Conservation (phyloP, 37 sponge, comb jelly and placozoan genomes). For the Petrosia ficiformis region DNA sequence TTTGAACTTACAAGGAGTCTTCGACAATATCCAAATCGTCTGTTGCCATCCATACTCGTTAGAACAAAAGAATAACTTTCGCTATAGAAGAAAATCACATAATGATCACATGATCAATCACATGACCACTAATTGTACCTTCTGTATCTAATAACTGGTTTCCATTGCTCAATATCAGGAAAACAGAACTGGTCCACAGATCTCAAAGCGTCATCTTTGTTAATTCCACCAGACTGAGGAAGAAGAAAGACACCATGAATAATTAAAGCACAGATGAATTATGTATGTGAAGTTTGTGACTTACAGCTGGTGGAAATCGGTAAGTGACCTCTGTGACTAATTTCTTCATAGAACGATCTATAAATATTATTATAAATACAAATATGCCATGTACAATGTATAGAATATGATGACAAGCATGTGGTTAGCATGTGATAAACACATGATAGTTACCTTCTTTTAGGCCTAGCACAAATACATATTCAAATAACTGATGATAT, state of each 20-base stretch:
- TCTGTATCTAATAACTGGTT: constrained; percentile 41
- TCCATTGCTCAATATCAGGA: constrained; percentile 73
- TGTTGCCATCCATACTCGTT: constrained; percentile 76
- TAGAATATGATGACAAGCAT: background rate
- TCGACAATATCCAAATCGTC: constrained; percentile 89
- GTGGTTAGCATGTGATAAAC: background rate
- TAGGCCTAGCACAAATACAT: constrained; percentile 72
- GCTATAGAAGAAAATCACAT: constrained; percentile 15
- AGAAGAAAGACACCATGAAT: background rate
- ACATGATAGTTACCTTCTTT: constrained; percentile 21
- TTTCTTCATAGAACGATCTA: constrained; percentile 12
- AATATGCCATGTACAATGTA: background rate
- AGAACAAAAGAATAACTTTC: constrained; percentile 91
- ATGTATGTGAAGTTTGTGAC: constrained; percentile 2
- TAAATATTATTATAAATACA: background rate
- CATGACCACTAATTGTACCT: constrained; percentile 32
- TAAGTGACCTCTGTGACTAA: constrained; percentile 59
- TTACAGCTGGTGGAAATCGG: constrained; percentile 58
- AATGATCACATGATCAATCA: constrained; percentile 2
- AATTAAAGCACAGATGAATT: background rate
- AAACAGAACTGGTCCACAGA: constrained; percentile 87
- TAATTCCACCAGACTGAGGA: constrained; percentile 8
- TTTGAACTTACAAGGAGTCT: constrained; percentile 70
- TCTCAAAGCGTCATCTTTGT: constrained; percentile 43
- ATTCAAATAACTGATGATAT: constrained; percentile 78